Conservation (phyloP, 2,797 vertebrate species). For the Alauda arvensis region DNA sequence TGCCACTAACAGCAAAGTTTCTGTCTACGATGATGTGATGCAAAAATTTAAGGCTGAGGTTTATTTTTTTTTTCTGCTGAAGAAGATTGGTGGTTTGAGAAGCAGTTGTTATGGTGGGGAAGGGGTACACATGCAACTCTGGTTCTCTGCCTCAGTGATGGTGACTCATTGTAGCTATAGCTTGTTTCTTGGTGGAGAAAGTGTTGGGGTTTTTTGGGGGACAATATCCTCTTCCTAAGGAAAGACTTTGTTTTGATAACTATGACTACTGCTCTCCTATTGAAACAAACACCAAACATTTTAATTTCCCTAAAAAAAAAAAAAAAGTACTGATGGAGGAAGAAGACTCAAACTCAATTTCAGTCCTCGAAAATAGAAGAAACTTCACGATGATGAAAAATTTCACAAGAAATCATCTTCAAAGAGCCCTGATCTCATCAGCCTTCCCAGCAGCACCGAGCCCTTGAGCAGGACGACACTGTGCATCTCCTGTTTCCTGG, state of each 20-base stretch:
- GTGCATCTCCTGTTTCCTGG: background rate
- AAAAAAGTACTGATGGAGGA: background rate
- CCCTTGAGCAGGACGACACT: background rate
- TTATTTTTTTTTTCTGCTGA: background rate
- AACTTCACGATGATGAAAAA: background rate
- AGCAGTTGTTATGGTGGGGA: background rate
- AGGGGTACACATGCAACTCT: background rate
- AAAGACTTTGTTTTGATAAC: background rate
- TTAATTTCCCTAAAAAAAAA: background rate
- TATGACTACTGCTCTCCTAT: background rate
- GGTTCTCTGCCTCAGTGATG: background rate
- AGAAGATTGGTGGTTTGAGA: background rate
- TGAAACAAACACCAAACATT: background rate
- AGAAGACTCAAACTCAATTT: background rate
- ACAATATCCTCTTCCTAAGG: background rate
- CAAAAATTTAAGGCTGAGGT: background rate
- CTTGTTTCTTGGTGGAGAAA: background rate
- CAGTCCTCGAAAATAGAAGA: background rate
- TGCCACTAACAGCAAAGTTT: background rate
- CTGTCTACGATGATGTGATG: background rate
- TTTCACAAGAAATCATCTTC: background rate
- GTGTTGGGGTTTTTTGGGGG: fast-evolving
- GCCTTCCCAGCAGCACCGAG: background rate
- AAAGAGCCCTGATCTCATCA: background rate
- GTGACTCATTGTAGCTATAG: background rate